Conservation (phyloP, 2,113 vertebrate genomes). For the Ctenomys sociabilis region DNA sequence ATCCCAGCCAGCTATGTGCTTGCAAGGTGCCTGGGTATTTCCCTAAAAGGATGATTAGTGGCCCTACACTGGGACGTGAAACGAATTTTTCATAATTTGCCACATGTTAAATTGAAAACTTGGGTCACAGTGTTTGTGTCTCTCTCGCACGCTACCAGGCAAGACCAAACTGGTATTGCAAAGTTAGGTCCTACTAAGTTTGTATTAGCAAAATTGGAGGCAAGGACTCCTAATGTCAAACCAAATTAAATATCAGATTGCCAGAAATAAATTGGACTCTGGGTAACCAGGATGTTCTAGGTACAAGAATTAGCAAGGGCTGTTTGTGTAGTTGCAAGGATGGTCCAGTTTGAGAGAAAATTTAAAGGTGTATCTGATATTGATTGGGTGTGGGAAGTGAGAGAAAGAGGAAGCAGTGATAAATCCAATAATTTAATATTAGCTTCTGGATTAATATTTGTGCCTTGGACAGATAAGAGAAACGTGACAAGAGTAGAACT, state of each 20-base stretch:
- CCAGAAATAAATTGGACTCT: neutral
- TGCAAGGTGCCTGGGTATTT: neutral
- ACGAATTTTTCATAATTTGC: constrained; percentile 21
- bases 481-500: neutral
- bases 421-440: neutral
- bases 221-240: neutral
- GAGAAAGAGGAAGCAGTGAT: neutral
- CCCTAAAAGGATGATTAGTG: neutral
- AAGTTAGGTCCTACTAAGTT: neutral
- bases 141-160: neutral
- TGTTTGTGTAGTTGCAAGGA: neutral
- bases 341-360: neutral
- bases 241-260: neutral
- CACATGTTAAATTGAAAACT: constrained; percentile 31
- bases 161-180: neutral
- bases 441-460: neutral
- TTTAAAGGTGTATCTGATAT: neutral
- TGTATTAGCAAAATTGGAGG: neutral
- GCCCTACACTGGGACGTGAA: neutral
- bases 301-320: neutral
- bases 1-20: neutral
- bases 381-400: neutral
- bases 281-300: neutral
- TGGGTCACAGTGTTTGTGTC: neutral
- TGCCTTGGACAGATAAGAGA: neutral